phyloP scores from a whole-genome alignment of 1,140 invertebrate genomes.

The Zophobas atratus region DNA sequence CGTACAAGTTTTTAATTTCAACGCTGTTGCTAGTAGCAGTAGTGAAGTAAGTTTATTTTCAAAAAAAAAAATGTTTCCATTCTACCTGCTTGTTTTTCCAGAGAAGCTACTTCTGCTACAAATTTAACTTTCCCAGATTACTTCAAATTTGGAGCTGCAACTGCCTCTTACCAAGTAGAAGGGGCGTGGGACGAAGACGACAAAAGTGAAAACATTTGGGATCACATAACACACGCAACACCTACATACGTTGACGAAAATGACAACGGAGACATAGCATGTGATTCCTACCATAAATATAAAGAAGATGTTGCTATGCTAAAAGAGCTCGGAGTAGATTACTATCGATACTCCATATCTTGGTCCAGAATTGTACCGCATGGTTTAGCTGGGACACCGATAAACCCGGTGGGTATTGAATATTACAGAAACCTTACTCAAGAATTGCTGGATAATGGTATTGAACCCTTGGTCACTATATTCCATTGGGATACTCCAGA shows the following conservation, averaged over 20 bases:
- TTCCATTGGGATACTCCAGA: slow-evolving; percentile 65
- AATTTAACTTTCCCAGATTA: slow-evolving; percentile 54
- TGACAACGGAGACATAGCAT: slow-evolving; percentile 71
- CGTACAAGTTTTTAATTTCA: no score
- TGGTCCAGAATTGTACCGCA: slow-evolving; percentile 74
- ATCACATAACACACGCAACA: slow-evolving; percentile 71
- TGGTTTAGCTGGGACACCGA: slow-evolving; percentile 66
- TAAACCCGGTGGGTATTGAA: slow-evolving; percentile 67
- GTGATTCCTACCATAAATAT: slow-evolving; percentile 71
- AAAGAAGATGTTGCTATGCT: slow-evolving; percentile 71
- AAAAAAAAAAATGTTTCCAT: slow-evolving; percentile 69
- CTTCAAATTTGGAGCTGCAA: slow-evolving; percentile 67
- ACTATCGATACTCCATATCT: slow-evolving; percentile 75
- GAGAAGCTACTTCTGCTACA: slow-evolving; percentile 9
- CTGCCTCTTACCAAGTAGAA: slow-evolving; percentile 77
- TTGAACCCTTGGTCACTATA: slow-evolving; percentile 75
- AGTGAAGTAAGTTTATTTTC: slow-evolving; percentile 58
- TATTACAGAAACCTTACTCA: slow-evolving; percentile 72
- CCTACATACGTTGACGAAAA: slow-evolving; percentile 70
- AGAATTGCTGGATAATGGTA: slow-evolving; percentile 66
- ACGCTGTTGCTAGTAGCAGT: no score
- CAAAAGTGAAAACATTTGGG: slow-evolving; percentile 72
- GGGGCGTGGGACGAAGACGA: slow-evolving; percentile 71
- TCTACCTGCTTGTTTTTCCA: no score
- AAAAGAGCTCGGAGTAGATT: slow-evolving; percentile 68